These are phyloP conservation scores for Adrianichthys oophorus DNA, from an alignment of 2,797 vertebrate genomes.

Conservation along the genomic window DNA sequence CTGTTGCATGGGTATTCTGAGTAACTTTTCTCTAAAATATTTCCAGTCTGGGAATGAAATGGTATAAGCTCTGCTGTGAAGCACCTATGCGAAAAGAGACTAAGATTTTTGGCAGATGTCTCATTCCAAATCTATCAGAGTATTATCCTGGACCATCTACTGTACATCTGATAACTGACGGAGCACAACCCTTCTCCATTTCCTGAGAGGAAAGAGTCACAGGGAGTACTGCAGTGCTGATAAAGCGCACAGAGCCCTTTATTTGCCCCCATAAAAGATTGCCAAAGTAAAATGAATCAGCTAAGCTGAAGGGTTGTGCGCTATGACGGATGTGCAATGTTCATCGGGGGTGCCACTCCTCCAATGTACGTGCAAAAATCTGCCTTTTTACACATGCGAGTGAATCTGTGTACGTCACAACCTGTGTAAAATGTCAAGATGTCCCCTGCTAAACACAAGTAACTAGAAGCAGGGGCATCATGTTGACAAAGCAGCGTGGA, in stretches of 20 bases:
- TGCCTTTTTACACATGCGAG: conserved; percentile 15
- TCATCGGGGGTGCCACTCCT: conserved; percentile 15
- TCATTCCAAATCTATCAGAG: conserved; percentile 71
- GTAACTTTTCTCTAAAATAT: conserved; percentile 13
- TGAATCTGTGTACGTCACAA: conserved; percentile 13
- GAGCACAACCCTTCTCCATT: conserved; percentile 72
- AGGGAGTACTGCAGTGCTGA: conserved; percentile 54
- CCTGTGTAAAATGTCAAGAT: conserved; percentile 20
- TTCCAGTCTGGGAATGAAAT: conserved; percentile 59
- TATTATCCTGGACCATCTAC: conserved; percentile 72
- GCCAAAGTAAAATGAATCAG: conserved; percentile 49
- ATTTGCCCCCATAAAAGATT: conserved; percentile 70
- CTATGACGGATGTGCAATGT: conserved; percentile 26
- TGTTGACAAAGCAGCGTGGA: conserved; percentile 14
- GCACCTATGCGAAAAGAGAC: conserved; percentile 50
- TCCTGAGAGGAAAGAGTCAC: conserved; percentile 71
- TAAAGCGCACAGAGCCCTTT: conserved; percentile 67
- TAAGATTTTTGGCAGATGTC: conserved; percentile 66
- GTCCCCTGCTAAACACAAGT: background rate
- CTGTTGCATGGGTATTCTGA: conserved; percentile 34
- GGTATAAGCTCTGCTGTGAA: conserved; percentile 40
- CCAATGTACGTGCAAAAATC: background rate
- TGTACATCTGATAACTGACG: conserved; percentile 72
- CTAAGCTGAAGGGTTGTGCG: conserved; percentile 40
- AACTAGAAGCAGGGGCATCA: conserved; percentile 6